Base-by-base conservation (phyloP, 2,797 vertebrate species). In the Lacerta agilis region DNA sequence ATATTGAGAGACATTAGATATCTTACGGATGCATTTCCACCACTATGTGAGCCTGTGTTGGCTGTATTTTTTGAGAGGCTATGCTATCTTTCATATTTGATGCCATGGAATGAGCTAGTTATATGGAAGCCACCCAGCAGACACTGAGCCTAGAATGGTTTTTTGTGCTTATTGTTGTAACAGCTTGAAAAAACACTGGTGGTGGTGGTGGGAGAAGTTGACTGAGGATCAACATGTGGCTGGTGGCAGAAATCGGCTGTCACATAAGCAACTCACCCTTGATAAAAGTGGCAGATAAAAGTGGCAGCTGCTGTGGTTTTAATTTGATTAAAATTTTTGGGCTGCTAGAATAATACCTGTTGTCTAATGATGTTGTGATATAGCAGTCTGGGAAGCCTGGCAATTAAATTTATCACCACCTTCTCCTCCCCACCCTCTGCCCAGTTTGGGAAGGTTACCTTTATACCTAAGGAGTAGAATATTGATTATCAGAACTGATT, bases 1-100 rank as follows among this genome's bases (percentile, higher is more conserved):
- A 89, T 85, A 18, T 49, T 83, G 1, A 83, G 36, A 94, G 76
- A 76, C 36, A 82, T 33, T 43, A 71, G 55, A 49, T 36, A 61
- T 86, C 45, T 33, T 55, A 27, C 15, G 58, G 17, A 18, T n/a
- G 2, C 49, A 69, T 36, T 66, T 43, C 17, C 10, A 61, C 7
- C 23, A 41, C 17, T 10, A n/a, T 29, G 73, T 61, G 10, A 73
- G 20, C 55, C 64, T 73, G 5, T 73, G 15, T n/a, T 89, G 29
- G 36, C 33, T 43, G 55, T 18, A 7, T 80, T 55, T 49, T 5
- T 64, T 41, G 1, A 80, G 27, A 61, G 20, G 38, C 55, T 8
- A 33, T 64, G n/a, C 38, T 82, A 45, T 6, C 15, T n/a, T 78
- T 33, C 72, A 33, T 23, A 23, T 18, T 67, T 69, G n/a, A 27